A percentile compares a stretch with the other conserved stretches of the same genome.
These are phyloP conservation scores for Patella caerulea DNA, from an alignment of 2,888 invertebrate species.

Conservation along the genomic window DNA sequence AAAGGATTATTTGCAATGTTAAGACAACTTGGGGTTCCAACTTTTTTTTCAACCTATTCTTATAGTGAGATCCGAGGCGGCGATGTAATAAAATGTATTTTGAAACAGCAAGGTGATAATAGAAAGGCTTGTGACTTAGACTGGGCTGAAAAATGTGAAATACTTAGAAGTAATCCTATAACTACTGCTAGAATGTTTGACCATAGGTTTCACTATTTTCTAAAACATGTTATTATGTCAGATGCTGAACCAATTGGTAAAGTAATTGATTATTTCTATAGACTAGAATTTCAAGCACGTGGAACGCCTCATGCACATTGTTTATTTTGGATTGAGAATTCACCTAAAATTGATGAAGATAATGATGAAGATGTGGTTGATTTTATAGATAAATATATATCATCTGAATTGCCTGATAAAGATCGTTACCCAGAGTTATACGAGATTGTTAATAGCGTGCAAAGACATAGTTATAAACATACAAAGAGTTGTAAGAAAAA, in stretches of 20 bases:
- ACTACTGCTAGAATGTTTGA: constrained; percentile 27
- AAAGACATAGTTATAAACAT: constrained; percentile 34
- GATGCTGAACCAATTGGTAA: constrained; percentile 31
- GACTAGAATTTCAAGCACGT: constrained; percentile 42
- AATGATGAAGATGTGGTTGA: constrained; percentile 23
- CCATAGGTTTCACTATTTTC: constrained; percentile 20
- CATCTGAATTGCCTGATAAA: constrained; percentile 30
- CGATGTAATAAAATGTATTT: constrained; percentile 18
- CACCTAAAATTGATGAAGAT: constrained; percentile 27
- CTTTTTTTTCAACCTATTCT: constrained; percentile 21
- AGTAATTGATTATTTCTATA: constrained; percentile 40
- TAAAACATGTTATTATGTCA: constrained; percentile 21
- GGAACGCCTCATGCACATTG: constrained; percentile 42
- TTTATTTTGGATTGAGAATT: constrained; percentile 36
- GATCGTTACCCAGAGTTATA: constrained; percentile 36
- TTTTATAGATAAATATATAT: constrained; percentile 38
- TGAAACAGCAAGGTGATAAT: constrained; percentile 18
- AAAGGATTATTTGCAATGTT: constrained; percentile 27
- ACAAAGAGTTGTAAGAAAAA: constrained; percentile 34
- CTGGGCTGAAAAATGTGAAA: constrained; percentile 25
- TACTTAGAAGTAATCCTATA: constrained; percentile 27
- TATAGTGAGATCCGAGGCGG: constrained; percentile 21
- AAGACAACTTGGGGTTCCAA: constrained; percentile 25
- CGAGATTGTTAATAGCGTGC: constrained; percentile 33
- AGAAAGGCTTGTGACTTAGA: constrained; percentile 16